Conservation (phyloP, 2,113 vertebrate genomes). For the Elephantulus edwardii region DNA sequence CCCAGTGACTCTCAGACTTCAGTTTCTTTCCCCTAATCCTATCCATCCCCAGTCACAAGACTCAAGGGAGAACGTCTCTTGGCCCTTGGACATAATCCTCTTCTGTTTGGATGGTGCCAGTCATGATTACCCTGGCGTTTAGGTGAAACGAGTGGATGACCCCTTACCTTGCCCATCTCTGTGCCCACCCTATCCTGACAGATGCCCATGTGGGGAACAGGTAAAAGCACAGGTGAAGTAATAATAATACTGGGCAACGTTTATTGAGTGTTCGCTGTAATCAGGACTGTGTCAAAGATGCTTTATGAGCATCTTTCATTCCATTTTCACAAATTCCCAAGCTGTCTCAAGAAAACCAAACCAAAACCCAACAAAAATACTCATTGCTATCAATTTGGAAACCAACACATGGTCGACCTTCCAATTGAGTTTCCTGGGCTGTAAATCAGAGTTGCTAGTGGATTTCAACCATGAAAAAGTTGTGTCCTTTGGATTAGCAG, state of each 20-base stretch:
- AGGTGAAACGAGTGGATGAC: not conserved
- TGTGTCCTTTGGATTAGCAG: no score
- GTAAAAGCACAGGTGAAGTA: not conserved
- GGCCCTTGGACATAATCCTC: not conserved
- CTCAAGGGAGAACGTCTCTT: not conserved
- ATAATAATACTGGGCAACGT: not conserved
- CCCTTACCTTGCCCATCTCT: not conserved
- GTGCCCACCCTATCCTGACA: not conserved
- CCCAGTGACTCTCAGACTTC: not conserved
- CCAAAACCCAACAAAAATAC: no score
- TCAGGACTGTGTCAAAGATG: not conserved
- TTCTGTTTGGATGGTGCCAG: not conserved
- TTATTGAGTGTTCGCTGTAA: not conserved
- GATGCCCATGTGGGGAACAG: not conserved
- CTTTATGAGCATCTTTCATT: conserved; percentile 8
- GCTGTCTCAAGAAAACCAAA: no score
- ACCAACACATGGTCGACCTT: no score
- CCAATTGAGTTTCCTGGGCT: no score
- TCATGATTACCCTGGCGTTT: conserved; percentile 6
- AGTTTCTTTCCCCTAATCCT: not conserved
- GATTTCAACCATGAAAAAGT: no score
- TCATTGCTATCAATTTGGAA: no score
- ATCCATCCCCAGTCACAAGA: not conserved
- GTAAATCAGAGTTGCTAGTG: no score
- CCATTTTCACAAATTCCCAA: not conserved